Evolutionary conservation across 2,113 vertebrate genomes (phyloP), one percentile per base, ranked within the genome.

Genomic region (Thinocorus orbignyianus): DNA sequence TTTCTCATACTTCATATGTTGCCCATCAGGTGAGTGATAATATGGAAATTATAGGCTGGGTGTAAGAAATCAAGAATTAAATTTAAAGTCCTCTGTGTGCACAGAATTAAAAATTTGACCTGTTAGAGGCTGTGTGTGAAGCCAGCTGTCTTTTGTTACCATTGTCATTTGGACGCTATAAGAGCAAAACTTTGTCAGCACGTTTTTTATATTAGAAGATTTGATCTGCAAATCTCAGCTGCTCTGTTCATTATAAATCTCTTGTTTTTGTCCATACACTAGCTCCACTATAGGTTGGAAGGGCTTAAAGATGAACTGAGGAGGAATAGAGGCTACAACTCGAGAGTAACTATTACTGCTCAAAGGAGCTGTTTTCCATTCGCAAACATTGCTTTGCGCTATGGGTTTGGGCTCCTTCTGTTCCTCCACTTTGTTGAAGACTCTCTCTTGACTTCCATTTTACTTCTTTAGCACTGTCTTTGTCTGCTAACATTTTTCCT

Each of bases 241-340:
- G 96, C 97, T 98, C 97, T 99, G 98, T 98, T 98, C 98, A 98
- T 98, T 98, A 96, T 98, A 98, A 98, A 98, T 98, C 98, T 98
- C 98, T 98, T 99, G 98, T 98, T 98, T 99, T 98, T 99, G 97
- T 98, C 97, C 98, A 97, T 98, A 98, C 98, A 98, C 98, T 99
- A 99, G 99, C 99, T 99, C 99, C 99, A 99, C 99, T 99, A 99
- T 99, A 99, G 98, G 99, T 99, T 99, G 99, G 99, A 99, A 99
- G 99, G 99, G 99, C 99, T 99, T 99, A 99, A 99, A 99, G 99
- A 99, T 99, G 99, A 99, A 99, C 99, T 99, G 98, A 99, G 99
- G 98, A 99, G 98, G 98, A 99, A 98, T 99, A 99, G 99, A 99
- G 99, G 99, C 98, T 99, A 99, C 99, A 99, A 99, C 98, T 99